These are phyloP conservation scores for Philereme vetulata DNA, from an alignment of 2,888 invertebrate genomes.

Conservation along the genomic window DNA sequence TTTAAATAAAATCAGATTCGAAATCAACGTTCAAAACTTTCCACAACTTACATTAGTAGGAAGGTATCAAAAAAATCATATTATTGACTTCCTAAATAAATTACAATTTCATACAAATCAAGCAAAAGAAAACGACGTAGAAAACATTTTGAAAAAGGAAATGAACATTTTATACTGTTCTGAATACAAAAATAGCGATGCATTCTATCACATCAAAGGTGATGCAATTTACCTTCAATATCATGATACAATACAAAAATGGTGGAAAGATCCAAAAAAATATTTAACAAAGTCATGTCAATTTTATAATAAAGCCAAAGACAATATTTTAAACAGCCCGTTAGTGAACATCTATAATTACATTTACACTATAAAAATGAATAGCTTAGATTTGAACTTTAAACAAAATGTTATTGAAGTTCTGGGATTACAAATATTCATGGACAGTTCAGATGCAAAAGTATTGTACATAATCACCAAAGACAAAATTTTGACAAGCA, in stretches of 20 bases:
- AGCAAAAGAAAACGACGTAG: slow-evolving; percentile 39
- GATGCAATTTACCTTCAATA: slow-evolving; percentile 38
- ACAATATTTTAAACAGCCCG: slow-evolving; percentile 25
- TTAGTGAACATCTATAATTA: slow-evolving; percentile 9
- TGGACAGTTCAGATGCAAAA: not conserved
- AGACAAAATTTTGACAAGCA: slow-evolving; percentile 9
- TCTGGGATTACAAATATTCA: slow-evolving; percentile 4
- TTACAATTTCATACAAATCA: slow-evolving; percentile 42
- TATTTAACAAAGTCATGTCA: slow-evolving; percentile 35
- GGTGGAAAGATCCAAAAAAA: slow-evolving; percentile 34
- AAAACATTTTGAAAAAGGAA: slow-evolving; percentile 37
- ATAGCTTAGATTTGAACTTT: slow-evolving; percentile 1
- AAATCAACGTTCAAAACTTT: slow-evolving; percentile 12
- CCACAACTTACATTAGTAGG: slow-evolving; percentile 16
- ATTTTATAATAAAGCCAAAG: slow-evolving; percentile 23
- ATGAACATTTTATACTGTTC: slow-evolving; percentile 19
- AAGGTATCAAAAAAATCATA: not conserved
- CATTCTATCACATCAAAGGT: slow-evolving; percentile 23
- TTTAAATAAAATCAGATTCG: slow-evolving; percentile 6
- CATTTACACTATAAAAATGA: slow-evolving; percentile 4
- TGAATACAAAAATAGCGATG: slow-evolving; percentile 5
- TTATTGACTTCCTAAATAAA: slow-evolving; percentile 18
- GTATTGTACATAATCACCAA: slow-evolving; percentile 4
- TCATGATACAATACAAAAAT: slow-evolving; percentile 41
- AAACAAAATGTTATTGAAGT: slow-evolving; percentile 2